Conservation (phyloP, 2,797 vertebrate genomes). For the Enteromius argenteus region DNA sequence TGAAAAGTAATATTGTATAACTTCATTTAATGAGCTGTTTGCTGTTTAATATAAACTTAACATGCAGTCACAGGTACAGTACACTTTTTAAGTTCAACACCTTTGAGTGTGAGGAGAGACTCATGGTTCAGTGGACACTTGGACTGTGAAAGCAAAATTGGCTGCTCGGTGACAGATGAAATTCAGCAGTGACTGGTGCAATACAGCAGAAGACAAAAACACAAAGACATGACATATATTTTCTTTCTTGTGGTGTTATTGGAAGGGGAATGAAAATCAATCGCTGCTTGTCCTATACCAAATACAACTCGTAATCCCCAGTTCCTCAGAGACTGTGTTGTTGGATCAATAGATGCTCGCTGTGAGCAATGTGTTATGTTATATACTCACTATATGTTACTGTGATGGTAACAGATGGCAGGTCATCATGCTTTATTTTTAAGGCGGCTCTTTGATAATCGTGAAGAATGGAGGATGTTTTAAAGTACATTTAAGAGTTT, state of each 20-base stretch:
- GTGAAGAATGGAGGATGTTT: neutral
- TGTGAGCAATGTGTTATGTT: conserved; percentile 23
- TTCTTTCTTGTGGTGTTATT: conserved; percentile 18
- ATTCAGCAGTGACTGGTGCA: conserved; percentile 19
- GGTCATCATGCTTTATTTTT: neutral
- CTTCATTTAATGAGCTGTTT: neutral
- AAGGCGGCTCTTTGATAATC: neutral
- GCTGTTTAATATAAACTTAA: neutral
- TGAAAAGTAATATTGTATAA: neutral
- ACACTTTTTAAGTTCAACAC: neutral
- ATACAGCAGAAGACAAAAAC: neutral
- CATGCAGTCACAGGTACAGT: neutral
- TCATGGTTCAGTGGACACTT: conserved; percentile 10
- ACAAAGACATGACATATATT: neutral
- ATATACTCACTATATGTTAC: conserved; percentile 8
- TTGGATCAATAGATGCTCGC: conserved; percentile 47
- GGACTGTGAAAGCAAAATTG: conserved; percentile 7
- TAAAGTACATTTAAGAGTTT: neutral
- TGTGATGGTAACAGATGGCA: neutral
- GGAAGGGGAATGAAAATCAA: conserved; percentile 45
- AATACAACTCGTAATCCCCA: conserved; percentile 36
- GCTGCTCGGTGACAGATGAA: conserved; percentile 15
- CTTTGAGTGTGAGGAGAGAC: neutral
- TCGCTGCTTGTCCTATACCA: conserved; percentile 26
- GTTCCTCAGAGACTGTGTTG: conserved; percentile 27